A percentile compares a stretch with the other conserved stretches of the same genome.
Evolutionary conservation across 2,113 vertebrate genomes (phyloP).

Genomic region (Ammodytes dubius): DNA sequence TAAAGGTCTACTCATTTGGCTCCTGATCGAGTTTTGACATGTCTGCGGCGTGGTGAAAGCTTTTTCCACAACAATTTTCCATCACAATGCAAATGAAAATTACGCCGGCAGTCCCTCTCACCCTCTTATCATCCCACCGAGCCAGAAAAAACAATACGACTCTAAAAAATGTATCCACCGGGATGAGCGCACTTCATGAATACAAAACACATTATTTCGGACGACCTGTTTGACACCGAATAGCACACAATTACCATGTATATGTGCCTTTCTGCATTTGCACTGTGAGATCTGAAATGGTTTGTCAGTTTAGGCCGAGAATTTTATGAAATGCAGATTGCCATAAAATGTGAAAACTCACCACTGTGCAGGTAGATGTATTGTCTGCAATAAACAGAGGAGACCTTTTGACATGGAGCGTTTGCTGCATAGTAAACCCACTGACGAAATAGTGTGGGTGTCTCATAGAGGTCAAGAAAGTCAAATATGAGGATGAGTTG

Average conservation of each 20-base stretch:
- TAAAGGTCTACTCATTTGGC: slow-evolving; percentile 51
- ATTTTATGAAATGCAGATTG: slow-evolving; percentile 50
- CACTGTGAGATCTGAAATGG: slow-evolving; percentile 34
- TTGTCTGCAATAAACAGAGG: slow-evolving; percentile 20
- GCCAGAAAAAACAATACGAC: slow-evolving; percentile 70
- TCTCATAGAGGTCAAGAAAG: slow-evolving; percentile 16
- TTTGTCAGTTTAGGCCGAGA: slow-evolving; percentile 46
- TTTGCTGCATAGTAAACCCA: slow-evolving; percentile 34
- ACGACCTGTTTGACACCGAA: slow-evolving; percentile 68
- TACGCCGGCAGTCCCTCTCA: slow-evolving; percentile 63
- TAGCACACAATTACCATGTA: slow-evolving; percentile 69
- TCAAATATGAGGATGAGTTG: slow-evolving; percentile 36
- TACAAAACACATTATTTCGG: slow-evolving; percentile 68
- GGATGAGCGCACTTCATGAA: slow-evolving; percentile 71
- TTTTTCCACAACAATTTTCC: slow-evolving; percentile 56
- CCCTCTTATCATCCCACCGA: slow-evolving; percentile 68
- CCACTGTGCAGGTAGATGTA: slow-evolving; percentile 19
- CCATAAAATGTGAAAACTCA: slow-evolving; percentile 33
- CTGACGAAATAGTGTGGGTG: slow-evolving; percentile 39
- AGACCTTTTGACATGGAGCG: slow-evolving; percentile 28
- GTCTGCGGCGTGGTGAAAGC: slow-evolving; percentile 38
- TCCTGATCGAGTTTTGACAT: slow-evolving; percentile 65
- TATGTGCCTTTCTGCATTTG: slow-evolving; percentile 66
- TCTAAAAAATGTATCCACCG: slow-evolving; percentile 63
- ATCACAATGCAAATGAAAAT: slow-evolving; percentile 76